Evolutionary conservation across 2,113 vertebrate species (phyloP).

Genomic region (Elanoides forficatus): DNA sequence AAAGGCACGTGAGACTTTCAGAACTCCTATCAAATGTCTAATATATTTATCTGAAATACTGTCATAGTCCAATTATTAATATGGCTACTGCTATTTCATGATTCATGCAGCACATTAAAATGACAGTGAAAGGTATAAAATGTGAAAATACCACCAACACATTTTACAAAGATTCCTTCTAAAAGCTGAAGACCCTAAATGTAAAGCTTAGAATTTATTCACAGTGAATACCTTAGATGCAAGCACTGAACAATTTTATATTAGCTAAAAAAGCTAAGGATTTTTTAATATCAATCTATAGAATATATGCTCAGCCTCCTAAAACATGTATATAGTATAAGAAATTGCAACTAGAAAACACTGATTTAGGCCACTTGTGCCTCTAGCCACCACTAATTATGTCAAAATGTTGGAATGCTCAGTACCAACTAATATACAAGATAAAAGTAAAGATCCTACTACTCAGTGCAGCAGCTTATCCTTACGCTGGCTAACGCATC

Average conservation of each 20-base stretch:
- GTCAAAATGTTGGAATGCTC: background rate
- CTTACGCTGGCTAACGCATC: background rate
- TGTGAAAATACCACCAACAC: constrained; percentile 58
- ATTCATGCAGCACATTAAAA: constrained; percentile 46
- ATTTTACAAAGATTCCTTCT: constrained; percentile 32
- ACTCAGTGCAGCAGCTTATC: background rate
- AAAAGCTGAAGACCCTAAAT: constrained; percentile 40
- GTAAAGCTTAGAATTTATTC: constrained; percentile 36
- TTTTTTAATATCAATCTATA: background rate
- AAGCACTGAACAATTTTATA: background rate
- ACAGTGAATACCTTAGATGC: background rate
- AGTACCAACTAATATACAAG: background rate
- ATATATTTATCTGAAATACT: constrained; percentile 58
- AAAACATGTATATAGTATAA: background rate
- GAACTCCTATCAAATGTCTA: constrained; percentile 45
- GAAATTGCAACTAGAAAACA: background rate
- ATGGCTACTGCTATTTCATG: constrained; percentile 56
- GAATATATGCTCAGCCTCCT: background rate
- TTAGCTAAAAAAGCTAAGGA: background rate
- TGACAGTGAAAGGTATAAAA: constrained; percentile 54
- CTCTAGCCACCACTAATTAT: background rate
- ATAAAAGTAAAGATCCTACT: background rate
- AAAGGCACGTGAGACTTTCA: constrained; percentile 4
- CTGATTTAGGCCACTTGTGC: background rate
- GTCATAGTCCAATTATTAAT: constrained; percentile 57